phyloP scores from a whole-genome alignment of 2,113 vertebrate species.

The Potamarius usumacintae region DNA sequence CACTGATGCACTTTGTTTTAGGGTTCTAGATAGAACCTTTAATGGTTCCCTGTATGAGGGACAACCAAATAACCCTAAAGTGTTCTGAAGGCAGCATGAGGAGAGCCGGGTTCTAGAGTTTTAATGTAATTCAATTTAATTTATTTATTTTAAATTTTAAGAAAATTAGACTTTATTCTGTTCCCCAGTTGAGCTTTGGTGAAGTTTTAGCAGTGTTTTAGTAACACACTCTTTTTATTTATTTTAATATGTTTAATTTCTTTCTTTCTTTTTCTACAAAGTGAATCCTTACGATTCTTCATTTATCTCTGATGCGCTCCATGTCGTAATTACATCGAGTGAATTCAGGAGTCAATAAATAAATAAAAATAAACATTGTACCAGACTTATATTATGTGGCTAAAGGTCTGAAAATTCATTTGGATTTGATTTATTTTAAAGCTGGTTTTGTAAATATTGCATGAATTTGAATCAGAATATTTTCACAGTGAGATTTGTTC shows the following conservation, averaged over 20 bases:
- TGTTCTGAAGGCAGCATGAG: not conserved
- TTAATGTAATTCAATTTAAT: not conserved
- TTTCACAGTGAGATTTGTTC: not conserved
- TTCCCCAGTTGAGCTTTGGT: not conserved
- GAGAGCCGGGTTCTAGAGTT: not conserved
- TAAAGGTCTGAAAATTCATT: not conserved
- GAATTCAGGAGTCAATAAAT: not conserved
- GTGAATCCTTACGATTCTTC: not conserved
- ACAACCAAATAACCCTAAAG: not conserved
- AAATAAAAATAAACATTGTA: not conserved
- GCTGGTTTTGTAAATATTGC: not conserved
- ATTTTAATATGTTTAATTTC: not conserved
- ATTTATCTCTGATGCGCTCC: not conserved
- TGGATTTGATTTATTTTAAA: not conserved
- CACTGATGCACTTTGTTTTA: no score
- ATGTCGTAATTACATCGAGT: not conserved
- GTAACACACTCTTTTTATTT: not conserved
- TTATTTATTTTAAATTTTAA: not conserved
- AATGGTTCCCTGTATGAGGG: not conserved
- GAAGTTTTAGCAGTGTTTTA: not conserved
- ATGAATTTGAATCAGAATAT: not conserved
- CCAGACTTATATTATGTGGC: no score
- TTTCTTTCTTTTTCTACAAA: not conserved
- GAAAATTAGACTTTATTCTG: not conserved
- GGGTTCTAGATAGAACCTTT: not conserved